Evolutionary conservation across 2,888 invertebrate species (phyloP).

Genomic region (Drosophila formosana): DNA sequence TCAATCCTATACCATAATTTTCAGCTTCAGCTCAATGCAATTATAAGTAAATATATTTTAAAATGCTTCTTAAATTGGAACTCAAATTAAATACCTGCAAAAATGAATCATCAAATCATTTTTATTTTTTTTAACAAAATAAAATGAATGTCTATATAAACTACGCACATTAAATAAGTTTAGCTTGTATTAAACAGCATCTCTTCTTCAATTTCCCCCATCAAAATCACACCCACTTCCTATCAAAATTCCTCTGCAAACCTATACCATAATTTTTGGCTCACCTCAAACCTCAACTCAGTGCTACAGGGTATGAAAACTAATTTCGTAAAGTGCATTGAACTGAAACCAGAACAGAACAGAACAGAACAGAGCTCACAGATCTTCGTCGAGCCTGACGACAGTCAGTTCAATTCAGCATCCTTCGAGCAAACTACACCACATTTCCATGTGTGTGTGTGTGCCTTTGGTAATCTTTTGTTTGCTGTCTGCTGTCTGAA

Average conservation of each 20-base stretch:
- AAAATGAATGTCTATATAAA: no score
- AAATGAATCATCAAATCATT: no score
- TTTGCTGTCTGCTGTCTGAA: constrained; percentile 63
- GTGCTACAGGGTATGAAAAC: constrained; percentile 56
- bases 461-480: constrained; percentile 58
- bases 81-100: no score
- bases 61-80: no score
- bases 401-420: constrained; percentile 38
- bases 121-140: no score
- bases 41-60: no score
- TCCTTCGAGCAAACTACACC: constrained; percentile 40
- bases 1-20: no score
- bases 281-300: neutral
- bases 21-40: no score
- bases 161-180: no score
- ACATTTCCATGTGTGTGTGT: constrained; percentile 18
- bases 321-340: constrained; percentile 73
- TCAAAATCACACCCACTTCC: neutral
- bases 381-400: constrained; percentile 28
- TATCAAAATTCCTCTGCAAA: neutral
- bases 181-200: no score
- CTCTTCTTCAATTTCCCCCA: neutral
- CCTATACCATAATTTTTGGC: neutral
- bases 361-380: constrained; percentile 27
- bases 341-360: constrained; percentile 52